Evolutionary conservation across 2,888 invertebrate species (phyloP), one percentile per base, ranked within the genome.

Genomic region (Melangyna quadrimaculata): DNA sequence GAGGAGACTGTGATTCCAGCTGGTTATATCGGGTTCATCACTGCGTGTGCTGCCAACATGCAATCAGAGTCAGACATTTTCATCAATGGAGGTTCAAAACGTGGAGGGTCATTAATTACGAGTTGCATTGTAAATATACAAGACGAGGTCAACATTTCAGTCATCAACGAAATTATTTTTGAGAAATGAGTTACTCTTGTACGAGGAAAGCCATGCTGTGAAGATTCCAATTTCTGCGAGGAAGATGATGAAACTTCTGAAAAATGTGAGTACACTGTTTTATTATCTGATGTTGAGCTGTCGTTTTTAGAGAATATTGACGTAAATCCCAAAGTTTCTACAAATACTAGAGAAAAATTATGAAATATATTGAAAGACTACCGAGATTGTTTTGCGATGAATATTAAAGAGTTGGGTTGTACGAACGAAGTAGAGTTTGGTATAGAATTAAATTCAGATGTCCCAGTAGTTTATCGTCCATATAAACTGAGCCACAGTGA

Each of bases 401-500:
- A 63, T 53, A 57, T 73, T 48, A 75, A 59, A 59, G 79, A 79
- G 55, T 75, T 87, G 8, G 80, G 83, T 61, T 71, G 71, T 48
- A 79, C 53, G n/a, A 10, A 72, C 35, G 69, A 77, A 45, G 67
- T 78, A 48, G 74, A 72, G 63, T 80, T 84, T 69, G 69, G 72
- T 32, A 86, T 87, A 9, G 82, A 87, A 19, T 48, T 78, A n/a
- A n/a, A n/a, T 67, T 65, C 65, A 8, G 69, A 81, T 10, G 40
- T 69, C n/a, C 78, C 78, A 6, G 71, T 87, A 40, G 71, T 63
- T 0, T 79, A 75, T n/a, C 69, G 87, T 17, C 82, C 82, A 2
- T 87, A 87, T 63, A 73, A 77, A 17, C 72, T 82, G 74, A 82
- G 79, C 63, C 69, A 65, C 70, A 43, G 40, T 29, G 83, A 87